A percentile compares a stretch with the other conserved stretches of the same genome.
These are phyloP conservation scores for Dascillus cervinus DNA, from an alignment of 2,888 invertebrate genomes.

Conservation along the genomic window DNA sequence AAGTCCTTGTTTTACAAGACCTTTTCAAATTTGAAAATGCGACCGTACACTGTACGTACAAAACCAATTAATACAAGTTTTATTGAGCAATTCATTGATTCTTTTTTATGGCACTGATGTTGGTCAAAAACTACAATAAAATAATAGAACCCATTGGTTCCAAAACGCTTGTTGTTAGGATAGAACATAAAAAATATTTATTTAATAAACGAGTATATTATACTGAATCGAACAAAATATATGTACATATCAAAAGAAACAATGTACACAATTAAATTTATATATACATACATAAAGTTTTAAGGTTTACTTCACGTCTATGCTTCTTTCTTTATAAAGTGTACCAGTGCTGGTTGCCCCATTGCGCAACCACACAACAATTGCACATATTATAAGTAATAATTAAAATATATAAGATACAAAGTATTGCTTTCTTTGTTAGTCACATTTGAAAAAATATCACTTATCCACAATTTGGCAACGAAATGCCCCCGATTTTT, in stretches of 20 bases:
- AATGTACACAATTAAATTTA: constrained; percentile 45
- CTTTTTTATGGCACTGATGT: too few species aligned
- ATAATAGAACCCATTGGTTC: too few species aligned
- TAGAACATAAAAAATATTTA: too few species aligned
- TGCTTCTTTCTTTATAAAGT: constrained; percentile 31
- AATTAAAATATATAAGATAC: constrained; percentile 57
- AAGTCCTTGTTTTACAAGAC: too few species aligned
- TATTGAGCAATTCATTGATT: too few species aligned
- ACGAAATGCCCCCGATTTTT: constrained; percentile 19
- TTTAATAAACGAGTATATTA: constrained; percentile 43
- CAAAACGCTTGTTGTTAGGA: too few species aligned
- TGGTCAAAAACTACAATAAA: too few species aligned
- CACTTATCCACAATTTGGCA: constrained; percentile 44
- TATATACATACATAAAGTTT: constrained; percentile 42
- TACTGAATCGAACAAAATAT: constrained; percentile 45
- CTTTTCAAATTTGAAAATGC: too few species aligned
- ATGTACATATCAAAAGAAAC: constrained; percentile 45
- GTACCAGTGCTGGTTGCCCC: constrained; percentile 33
- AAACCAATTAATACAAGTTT: too few species aligned
- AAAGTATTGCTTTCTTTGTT: constrained; percentile 72
- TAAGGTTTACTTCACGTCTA: constrained; percentile 28
- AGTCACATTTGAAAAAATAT: constrained; percentile 65
- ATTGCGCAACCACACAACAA: constrained; percentile 38
- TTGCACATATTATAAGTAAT: constrained; percentile 40
- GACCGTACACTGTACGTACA: too few species aligned